phyloP scores from a whole-genome alignment of 2,888 invertebrate species.

The Microctonus brassicae region DNA sequence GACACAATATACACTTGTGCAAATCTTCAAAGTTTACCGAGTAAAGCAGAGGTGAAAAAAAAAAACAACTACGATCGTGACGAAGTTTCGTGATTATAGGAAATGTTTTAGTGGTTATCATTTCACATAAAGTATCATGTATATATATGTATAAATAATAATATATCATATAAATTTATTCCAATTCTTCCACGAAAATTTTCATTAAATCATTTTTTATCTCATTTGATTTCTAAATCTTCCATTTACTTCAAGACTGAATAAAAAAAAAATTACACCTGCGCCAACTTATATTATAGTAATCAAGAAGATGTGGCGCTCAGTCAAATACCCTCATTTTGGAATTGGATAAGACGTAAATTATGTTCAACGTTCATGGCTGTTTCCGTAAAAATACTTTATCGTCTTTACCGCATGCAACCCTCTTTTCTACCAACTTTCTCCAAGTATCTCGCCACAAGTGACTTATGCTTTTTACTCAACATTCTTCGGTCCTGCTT shows the following conservation, averaged over 20 bases:
- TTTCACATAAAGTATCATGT: constrained; percentile 14
- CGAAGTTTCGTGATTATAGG: constrained; percentile 11
- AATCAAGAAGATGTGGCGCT: constrained; percentile 33
- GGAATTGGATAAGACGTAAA: constrained; percentile 50
- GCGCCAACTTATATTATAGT: constrained; percentile 14
- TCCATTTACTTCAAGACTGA: too few species aligned
- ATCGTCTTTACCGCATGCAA: constrained; percentile 48
- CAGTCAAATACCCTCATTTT: constrained; percentile 14
- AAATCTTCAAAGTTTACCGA: constrained; percentile 39
- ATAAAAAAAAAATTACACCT: not conserved
- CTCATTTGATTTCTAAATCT: too few species aligned
- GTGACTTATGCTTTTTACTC: constrained; percentile 51
- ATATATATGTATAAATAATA: not conserved
- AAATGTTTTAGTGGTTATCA: constrained; percentile 20
- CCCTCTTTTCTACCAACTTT: constrained; percentile 38
- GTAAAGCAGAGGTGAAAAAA: constrained; percentile 4
- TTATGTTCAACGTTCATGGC: constrained; percentile 54
- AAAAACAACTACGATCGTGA: constrained; percentile 17
- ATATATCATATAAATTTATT: too few species aligned
- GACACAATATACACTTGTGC: constrained; percentile 28
- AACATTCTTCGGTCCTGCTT: constrained; percentile 28
- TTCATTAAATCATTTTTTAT: too few species aligned
- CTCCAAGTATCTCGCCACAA: constrained; percentile 46
- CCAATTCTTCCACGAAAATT: too few species aligned
- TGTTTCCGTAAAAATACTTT: constrained; percentile 52